Evolutionary conservation across 2,888 invertebrate species (phyloP).

Genomic region (Platycheirus rosarum): DNA sequence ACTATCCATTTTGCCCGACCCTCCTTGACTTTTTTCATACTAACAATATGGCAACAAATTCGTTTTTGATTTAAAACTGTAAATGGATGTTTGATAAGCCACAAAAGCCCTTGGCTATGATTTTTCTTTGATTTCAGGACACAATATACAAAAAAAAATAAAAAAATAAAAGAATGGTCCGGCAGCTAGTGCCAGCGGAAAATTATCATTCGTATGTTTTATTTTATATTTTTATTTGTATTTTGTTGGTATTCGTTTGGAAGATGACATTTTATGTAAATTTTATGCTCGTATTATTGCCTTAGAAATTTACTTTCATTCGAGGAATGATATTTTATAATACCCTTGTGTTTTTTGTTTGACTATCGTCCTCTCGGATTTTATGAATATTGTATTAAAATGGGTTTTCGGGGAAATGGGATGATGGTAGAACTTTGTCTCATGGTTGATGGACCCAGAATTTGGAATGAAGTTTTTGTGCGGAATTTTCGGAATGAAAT

Average conservation of each 20-base stretch:
- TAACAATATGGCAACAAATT: constrained; percentile 44
- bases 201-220: constrained; percentile 37
- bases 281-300: constrained; percentile 64
- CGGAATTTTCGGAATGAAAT: too few relatives aligned
- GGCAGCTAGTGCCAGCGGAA: background rate
- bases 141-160: background rate
- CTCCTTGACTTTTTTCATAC: constrained; percentile 8
- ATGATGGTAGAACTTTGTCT: too few relatives aligned
- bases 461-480: too few relatives aligned
- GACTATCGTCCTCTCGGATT: background rate
- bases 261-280: constrained; percentile 60
- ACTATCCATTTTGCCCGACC: too few relatives aligned
- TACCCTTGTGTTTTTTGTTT: constrained; percentile 7
- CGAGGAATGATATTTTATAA: constrained; percentile 20
- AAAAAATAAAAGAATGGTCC: constrained; percentile 43
- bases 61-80: constrained; percentile 33
- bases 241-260: constrained; percentile 10
- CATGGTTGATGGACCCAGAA: too few relatives aligned
- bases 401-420: too few relatives aligned
- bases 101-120: constrained; percentile 69
- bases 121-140: constrained; percentile 57
- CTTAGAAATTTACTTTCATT: constrained; percentile 17
- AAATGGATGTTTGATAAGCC: constrained; percentile 70
- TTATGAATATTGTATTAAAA: background rate
- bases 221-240: constrained; percentile 9